A percentile compares a stretch with the other conserved stretches of the same genome.
Evolutionary conservation across 2,797 vertebrate genomes (phyloP).

Genomic region (Gallinago stenura): DNA sequence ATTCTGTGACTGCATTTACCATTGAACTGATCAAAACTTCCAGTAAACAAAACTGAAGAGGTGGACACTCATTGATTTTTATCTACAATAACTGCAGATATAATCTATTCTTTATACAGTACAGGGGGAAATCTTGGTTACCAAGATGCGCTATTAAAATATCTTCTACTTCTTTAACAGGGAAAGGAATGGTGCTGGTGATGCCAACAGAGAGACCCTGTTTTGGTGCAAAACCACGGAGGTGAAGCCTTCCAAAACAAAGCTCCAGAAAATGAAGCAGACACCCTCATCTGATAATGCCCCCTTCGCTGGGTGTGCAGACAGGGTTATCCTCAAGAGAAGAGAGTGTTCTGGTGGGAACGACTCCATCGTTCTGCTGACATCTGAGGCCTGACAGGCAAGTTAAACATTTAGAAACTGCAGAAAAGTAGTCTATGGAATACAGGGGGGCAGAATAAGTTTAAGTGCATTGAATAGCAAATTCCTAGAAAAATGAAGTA

Average conservation of each 20-base stretch:
- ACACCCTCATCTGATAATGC: background rate
- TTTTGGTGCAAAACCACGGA: background rate
- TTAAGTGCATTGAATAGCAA: background rate
- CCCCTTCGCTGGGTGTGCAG: background rate
- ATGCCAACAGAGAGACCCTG: background rate
- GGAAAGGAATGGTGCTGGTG: background rate
- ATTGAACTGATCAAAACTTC: background rate
- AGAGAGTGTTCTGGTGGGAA: background rate
- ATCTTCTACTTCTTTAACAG: background rate
- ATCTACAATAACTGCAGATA: background rate
- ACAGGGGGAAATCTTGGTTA: background rate
- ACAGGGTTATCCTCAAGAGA: background rate
- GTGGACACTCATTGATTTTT: background rate
- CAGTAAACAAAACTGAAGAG: background rate
- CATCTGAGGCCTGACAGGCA: background rate
- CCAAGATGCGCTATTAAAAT: background rate
- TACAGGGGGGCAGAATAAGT: background rate
- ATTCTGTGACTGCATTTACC: background rate
- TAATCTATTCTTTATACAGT: background rate
- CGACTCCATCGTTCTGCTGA: background rate
- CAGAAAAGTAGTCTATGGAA: background rate
- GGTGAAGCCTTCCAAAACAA: background rate
- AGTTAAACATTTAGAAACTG: background rate
- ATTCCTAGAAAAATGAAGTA: constrained; percentile 31
- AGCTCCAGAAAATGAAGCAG: background rate